phyloP scores from a whole-genome alignment of 1,140 invertebrate genomes.

The Drosophila kohkoa region DNA sequence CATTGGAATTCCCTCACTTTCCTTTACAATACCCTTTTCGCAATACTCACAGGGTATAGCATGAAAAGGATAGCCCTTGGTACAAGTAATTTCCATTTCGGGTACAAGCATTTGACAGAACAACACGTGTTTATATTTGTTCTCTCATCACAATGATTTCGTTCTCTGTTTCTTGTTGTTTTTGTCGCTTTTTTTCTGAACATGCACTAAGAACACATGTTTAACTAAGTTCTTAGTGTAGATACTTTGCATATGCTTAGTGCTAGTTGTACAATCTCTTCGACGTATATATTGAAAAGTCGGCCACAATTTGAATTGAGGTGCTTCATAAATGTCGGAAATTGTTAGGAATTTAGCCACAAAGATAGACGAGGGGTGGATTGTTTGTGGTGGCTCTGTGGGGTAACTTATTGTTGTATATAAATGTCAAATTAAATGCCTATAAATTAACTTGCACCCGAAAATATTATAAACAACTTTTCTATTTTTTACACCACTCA shows the following conservation, averaged over 20 bases:
- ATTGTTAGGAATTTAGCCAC: conserved; percentile 50
- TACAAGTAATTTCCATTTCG: conserved; percentile 67
- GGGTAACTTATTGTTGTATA: conserved; percentile 59
- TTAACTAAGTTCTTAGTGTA: conserved; percentile 28
- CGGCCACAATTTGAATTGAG: conserved; percentile 23
- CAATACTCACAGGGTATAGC: not conserved
- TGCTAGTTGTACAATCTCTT: not conserved
- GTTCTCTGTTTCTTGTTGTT: not conserved
- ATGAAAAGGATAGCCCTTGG: conserved; percentile 19
- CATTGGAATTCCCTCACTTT: not conserved
- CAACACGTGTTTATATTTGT: conserved; percentile 63
- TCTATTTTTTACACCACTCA: conserved; percentile 47
- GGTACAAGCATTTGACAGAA: conserved; percentile 37
- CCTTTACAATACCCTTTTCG: not conserved
- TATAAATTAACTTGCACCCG: conserved; percentile 57
- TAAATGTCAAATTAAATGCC: conserved; percentile 68
- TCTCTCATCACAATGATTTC: conserved; percentile 43
- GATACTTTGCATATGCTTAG: conserved; percentile 6
- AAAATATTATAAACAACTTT: conserved; percentile 52
- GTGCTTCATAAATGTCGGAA: conserved; percentile 48
- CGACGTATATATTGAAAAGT: conserved; percentile 3
- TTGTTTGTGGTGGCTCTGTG: conserved; percentile 1
- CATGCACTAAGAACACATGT: conserved; percentile 50
- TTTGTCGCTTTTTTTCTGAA: conserved; percentile 3
- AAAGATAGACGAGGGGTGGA: conserved; percentile 38